phyloP scores from a whole-genome alignment of 2,888 invertebrate species.

The Molanna angustata region DNA sequence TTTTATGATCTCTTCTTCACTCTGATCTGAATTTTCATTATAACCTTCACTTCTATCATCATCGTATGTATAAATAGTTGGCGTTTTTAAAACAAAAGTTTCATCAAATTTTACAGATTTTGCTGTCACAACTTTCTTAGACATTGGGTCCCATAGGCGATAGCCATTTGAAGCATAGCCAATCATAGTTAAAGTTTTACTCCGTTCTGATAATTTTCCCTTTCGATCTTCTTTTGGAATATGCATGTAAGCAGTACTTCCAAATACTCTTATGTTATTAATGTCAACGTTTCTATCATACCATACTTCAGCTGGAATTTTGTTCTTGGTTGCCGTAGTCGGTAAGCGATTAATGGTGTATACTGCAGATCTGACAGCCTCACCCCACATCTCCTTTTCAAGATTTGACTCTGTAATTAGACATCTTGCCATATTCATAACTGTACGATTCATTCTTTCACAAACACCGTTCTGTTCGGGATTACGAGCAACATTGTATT shows the following conservation, averaged over 20 bases:
- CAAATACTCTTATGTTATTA: background rate
- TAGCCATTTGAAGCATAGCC: conserved; percentile 4
- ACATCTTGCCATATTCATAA: background rate
- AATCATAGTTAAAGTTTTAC: background rate
- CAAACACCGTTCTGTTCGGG: background rate
- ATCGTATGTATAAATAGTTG: too few relatives aligned
- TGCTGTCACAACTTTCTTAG: background rate
- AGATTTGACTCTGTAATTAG: background rate
- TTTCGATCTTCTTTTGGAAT: background rate
- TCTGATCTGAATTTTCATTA: too few relatives aligned
- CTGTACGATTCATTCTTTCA: background rate
- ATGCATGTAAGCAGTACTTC: background rate
- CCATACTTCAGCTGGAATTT: background rate
- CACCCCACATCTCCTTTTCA: background rate
- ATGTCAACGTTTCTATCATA: background rate
- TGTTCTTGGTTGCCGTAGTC: background rate
- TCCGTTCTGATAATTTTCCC: background rate
- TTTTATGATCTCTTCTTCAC: too few relatives aligned
- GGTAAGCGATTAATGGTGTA: background rate
- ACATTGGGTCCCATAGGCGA: conserved; percentile 1
- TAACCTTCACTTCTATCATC: too few relatives aligned
- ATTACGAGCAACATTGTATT: background rate
- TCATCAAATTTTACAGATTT: too few relatives aligned
- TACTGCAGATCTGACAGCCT: background rate
- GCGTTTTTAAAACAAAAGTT: too few relatives aligned